A percentile compares a stretch with the other conserved stretches of the same genome.
Conservation (phyloP, 2,113 vertebrate species). For the human (Homo sapiens) region DNA sequence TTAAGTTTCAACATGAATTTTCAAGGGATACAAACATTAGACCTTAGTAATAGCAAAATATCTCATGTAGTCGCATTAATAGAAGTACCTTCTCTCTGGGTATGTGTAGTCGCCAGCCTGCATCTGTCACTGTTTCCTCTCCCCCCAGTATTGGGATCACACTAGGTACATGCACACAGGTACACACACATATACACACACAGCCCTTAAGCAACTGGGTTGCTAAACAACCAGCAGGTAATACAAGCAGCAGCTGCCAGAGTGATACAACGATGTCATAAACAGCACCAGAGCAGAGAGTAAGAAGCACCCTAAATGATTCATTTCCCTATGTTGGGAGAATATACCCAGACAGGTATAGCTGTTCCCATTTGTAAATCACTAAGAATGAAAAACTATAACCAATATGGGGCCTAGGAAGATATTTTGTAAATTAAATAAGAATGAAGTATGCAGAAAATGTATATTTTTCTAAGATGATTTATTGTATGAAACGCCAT, state of each 20-base stretch:
- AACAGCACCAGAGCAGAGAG: not conserved
- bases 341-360: not conserved
- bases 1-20: not conserved
- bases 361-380: conserved; percentile 19
- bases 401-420: not conserved
- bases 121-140: not conserved
- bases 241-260: not conserved
- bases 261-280: not conserved
- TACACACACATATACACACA: not conserved
- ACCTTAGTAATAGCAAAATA: not conserved
- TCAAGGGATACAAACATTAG: not conserved
- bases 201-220: not conserved
- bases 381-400: conserved; percentile 45
- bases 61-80: not conserved
- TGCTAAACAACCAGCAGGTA: not conserved
- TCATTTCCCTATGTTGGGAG: not conserved
- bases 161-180: too few species aligned
- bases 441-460: conserved; percentile 31
- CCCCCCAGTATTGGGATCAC: not conserved
- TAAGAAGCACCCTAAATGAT: not conserved
- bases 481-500: conserved; percentile 39
- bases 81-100: not conserved
- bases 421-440: conserved; percentile 48
- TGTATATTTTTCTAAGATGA: conserved; percentile 37
- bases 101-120: not conserved